Percentiles rank a stretch among this genome's conserved stretches.
These are phyloP conservation scores for Zonitis immaculata DNA, from an alignment of 2,888 invertebrate species.

Conservation along the genomic window DNA sequence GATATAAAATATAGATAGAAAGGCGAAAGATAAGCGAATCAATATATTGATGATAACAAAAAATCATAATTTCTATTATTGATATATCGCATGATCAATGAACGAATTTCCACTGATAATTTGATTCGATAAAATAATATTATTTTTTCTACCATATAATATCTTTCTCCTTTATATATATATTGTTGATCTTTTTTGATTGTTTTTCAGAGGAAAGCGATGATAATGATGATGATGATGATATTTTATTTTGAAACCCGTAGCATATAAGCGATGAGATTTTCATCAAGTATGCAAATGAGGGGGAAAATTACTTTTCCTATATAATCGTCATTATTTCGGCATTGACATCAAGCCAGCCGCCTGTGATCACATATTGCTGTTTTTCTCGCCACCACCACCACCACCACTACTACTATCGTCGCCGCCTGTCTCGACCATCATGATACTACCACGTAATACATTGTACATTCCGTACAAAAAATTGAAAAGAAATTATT, in stretches of 20 bases:
- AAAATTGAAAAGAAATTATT: neutral
- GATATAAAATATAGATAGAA: too few species aligned
- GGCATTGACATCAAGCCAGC: conserved; percentile 48
- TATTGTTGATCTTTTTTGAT: neutral
- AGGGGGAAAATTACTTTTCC: conserved; percentile 52
- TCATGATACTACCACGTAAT: conserved; percentile 27
- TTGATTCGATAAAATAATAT: neutral
- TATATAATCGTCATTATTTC: conserved; percentile 53
- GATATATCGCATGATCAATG: too few species aligned
- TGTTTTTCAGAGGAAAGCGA: neutral
- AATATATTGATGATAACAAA: conserved; percentile 21
- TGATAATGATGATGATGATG: neutral
- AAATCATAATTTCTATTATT: conserved; percentile 28
- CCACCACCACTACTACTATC: too few species aligned
- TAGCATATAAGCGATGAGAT: conserved; percentile 40
- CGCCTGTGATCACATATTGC: conserved; percentile 47
- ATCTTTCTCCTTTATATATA: too few species aligned
- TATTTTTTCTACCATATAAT: too few species aligned
- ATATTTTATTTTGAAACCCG: neutral
- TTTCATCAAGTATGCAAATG: conserved; percentile 52
- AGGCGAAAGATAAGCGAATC: conserved; percentile 14
- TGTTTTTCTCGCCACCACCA: conserved; percentile 39
- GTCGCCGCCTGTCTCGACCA: conserved; percentile 25
- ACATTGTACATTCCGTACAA: conserved; percentile 8
- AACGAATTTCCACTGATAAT: neutral